phyloP scores from a whole-genome alignment of 1,140 invertebrate species.

The Mycetomoellerius zeteki region DNA sequence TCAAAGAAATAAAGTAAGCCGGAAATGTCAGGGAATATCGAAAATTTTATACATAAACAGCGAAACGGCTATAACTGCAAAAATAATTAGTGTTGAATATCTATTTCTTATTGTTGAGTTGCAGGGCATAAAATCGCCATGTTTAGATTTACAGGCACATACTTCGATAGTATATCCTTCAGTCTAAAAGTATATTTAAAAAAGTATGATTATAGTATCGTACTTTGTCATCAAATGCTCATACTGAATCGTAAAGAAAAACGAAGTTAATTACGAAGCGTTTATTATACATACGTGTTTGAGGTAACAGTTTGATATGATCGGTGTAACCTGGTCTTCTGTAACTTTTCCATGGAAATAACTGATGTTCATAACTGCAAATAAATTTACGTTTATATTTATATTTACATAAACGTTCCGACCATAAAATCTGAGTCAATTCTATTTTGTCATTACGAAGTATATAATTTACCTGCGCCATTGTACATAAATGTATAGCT shows the following conservation, averaged over 20 bases:
- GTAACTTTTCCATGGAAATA: conserved; percentile 78
- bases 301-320: conserved; percentile 73
- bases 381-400: conserved; percentile 49
- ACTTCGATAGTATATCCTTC: conserved; percentile 72
- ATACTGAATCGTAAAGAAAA: conserved; percentile 5
- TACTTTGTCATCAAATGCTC: conserved; percentile 21
- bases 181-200: conserved; percentile 66
- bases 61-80: neutral
- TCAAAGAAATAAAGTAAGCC: neutral
- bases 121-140: conserved; percentile 66
- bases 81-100: conserved; percentile 13
- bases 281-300: conserved; percentile 68
- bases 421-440: neutral
- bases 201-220: conserved; percentile 25
- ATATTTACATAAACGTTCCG: conserved; percentile 2
- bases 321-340: conserved; percentile 58
- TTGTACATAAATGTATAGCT: conserved; percentile 76
- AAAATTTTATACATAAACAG: conserved; percentile 39
- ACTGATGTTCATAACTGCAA: conserved; percentile 73
- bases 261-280: neutral
- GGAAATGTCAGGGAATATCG: conserved; percentile 14
- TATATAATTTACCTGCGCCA: conserved; percentile 72
- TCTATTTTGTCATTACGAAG: neutral
- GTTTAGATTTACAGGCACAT: conserved; percentile 74
- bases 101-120: conserved; percentile 66